Percentiles rank a stretch among this genome's conserved stretches.
phyloP scores from a whole-genome alignment of 2,888 invertebrate genomes.

The Drosophila yooni region DNA sequence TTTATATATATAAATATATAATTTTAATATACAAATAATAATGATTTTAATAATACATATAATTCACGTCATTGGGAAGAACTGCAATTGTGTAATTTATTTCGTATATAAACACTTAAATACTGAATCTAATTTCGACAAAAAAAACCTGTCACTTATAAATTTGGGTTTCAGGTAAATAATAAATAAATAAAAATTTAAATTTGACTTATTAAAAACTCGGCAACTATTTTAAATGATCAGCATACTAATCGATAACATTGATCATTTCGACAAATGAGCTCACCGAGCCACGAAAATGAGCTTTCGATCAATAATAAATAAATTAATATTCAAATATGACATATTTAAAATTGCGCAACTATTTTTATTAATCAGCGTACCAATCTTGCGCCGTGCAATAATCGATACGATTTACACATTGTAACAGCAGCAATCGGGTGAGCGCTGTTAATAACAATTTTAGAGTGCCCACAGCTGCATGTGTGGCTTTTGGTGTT shows the following conservation, averaged over 20 bases:
- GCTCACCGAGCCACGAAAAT: not conserved
- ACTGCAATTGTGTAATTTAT: not conserved
- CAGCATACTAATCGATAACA: too few relatives aligned
- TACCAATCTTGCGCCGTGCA: not conserved
- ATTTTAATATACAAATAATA: not conserved
- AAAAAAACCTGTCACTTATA: not conserved
- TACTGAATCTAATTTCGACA: not conserved
- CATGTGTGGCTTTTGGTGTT: not conserved
- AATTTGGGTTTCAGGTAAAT: not conserved
- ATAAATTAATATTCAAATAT: not conserved
- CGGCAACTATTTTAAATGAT: not conserved
- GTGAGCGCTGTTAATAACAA: not conserved
- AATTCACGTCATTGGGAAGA: not conserved
- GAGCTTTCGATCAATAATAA: not conserved
- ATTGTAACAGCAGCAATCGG: not conserved
- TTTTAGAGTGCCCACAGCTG: constrained; percentile 1
- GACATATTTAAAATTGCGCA: not conserved
- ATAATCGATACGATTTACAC: not conserved
- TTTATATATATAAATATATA: not conserved
- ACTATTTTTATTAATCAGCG: not conserved
- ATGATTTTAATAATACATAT: too few relatives aligned
- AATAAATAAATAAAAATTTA: not conserved
- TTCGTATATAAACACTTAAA: not conserved
- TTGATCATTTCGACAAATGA: not conserved
- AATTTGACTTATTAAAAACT: too few relatives aligned